phyloP scores from a whole-genome alignment of 2,113 vertebrate species.

The Dasyprocta punctata region DNA sequence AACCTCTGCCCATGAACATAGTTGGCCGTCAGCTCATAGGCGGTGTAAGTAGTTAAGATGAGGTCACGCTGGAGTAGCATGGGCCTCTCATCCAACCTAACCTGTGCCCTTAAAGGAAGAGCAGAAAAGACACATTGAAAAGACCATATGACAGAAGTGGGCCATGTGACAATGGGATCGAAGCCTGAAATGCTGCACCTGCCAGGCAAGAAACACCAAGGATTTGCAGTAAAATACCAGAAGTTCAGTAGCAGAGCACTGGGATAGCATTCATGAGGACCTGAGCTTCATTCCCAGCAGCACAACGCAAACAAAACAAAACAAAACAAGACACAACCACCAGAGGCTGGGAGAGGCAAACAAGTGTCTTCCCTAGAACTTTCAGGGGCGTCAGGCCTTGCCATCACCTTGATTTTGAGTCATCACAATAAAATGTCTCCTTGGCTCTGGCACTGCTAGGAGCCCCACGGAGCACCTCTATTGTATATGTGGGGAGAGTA shows the following conservation, averaged over 20 bases:
- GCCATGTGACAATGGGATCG: too few relatives aligned
- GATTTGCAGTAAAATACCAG: not conserved
- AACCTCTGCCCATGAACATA: not conserved
- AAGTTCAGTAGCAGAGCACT: not conserved
- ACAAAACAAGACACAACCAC: not conserved
- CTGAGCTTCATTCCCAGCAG: not conserved
- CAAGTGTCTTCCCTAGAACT: accelerated
- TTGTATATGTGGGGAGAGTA: not conserved
- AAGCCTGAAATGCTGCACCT: not conserved
- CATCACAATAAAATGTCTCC: not conserved
- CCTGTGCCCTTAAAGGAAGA: not conserved
- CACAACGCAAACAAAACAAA: not conserved
- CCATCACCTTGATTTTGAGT: not conserved
- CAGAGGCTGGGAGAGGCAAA: not conserved
- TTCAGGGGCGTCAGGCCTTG: not conserved
- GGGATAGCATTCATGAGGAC: not conserved
- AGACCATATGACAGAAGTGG: not conserved
- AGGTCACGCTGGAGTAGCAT: not conserved
- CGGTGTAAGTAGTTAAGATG: not conserved
- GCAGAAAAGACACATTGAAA: not conserved
- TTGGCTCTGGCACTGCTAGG: not conserved
- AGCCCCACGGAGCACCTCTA: not conserved
- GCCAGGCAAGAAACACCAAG: not conserved
- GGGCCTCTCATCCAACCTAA: not conserved
- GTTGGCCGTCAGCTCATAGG: not conserved